Conservation (phyloP, 2,797 vertebrate genomes). For the Catostomus latipinnis region DNA sequence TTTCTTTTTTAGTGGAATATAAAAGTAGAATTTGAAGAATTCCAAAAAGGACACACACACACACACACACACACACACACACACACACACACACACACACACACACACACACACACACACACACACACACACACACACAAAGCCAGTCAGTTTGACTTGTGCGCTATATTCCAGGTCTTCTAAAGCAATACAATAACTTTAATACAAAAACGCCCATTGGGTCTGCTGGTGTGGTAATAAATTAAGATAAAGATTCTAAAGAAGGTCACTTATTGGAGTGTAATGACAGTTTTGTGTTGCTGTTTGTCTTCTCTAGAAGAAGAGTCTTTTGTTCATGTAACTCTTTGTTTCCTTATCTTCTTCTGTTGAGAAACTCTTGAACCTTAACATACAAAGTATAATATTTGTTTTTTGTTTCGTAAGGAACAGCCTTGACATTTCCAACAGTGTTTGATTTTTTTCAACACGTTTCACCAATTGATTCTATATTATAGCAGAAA, state of each 20-base stretch:
- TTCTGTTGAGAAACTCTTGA: neutral
- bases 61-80: too few relatives aligned
- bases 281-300: neutral
- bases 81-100: too few relatives aligned
- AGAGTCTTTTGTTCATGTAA: neutral
- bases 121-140: too few relatives aligned
- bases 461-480: neutral
- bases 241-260: neutral
- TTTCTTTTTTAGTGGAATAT: too few relatives aligned
- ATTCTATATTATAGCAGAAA: neutral
- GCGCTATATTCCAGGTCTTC: too few relatives aligned
- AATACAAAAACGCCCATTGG: too few relatives aligned
- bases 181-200: too few relatives aligned
- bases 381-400: neutral
- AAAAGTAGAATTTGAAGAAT: too few relatives aligned
- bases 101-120: too few relatives aligned
- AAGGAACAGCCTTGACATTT: constrained; percentile 6
- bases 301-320: neutral
- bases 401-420: neutral
- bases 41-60: too few relatives aligned
- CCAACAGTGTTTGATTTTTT: neutral
- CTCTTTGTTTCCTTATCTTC: neutral
- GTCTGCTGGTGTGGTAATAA: neutral
- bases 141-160: too few relatives aligned
- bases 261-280: neutral